Base-by-base conservation (phyloP, 2,888 invertebrate genomes). In the Heliconius cydno region DNA sequence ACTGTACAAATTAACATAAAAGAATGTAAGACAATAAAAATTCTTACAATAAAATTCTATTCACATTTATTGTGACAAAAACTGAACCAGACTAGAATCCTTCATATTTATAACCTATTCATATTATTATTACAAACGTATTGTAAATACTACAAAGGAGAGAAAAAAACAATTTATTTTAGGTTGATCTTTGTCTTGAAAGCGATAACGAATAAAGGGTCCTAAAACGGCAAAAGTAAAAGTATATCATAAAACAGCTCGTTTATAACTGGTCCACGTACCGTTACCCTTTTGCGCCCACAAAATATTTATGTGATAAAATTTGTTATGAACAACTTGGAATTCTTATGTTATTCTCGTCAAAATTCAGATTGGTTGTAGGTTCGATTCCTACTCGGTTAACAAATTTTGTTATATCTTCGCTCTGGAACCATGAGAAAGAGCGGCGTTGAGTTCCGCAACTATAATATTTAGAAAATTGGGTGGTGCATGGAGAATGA, bases 261-360 rank as follows among this genome's bases (percentile, higher is more conserved):
- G 76, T 75, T 65, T 60, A 46, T 46, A 73, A 77, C 57, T 38
- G 63, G 46, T 25, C 22, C 60, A n/a, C 7, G n/a, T 41, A 68
- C 79, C 80, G 80, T 80, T 80, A 79, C 76, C 79, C 79, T 80
- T 80, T 52, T 63, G 70, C 63, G 41, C 28, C 52, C 46, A 80
- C 73, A n/a, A 74, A 67, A 68, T 41, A 46, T 57, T 76, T 15
- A 52, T 75, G 72, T 72, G 68, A 72, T 73, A 25, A 65, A 34
- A 73, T 76, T 66, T 72, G 71, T 78, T 78, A 46, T 66, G 75
- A 68, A 66, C 46, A 30, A 72, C 7, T 22, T 57, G 19, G 57
- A 57, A 57, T 57, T 57, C 22, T 57, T 22, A 57, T 9, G 22
- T 57, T 57, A 57, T 57, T 57, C 57, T 57, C 22, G 22, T 57